A percentile compares a stretch with the other conserved stretches of the same genome.
These are phyloP conservation scores for Platycnemis pennipes DNA, from an alignment of 2,888 invertebrate genomes.

Conservation along the genomic window DNA sequence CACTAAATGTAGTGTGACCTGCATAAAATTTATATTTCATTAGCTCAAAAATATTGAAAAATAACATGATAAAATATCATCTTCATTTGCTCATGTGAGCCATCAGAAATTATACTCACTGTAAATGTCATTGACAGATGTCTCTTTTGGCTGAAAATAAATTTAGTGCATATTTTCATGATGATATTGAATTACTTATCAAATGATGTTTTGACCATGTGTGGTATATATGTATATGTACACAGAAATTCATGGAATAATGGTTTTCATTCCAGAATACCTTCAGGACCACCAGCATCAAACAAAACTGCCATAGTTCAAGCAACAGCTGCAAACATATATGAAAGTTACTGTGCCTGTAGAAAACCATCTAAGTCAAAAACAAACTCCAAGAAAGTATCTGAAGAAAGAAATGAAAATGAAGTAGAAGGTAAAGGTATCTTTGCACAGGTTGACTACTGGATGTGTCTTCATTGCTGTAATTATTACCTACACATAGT, in stretches of 20 bases:
- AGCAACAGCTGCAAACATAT: neutral
- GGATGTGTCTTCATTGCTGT: neutral
- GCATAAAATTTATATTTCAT: no score
- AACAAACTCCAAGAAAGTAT: conserved; percentile 37
- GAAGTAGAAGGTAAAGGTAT: conserved; percentile 53
- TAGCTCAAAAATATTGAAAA: no score
- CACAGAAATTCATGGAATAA: no score
- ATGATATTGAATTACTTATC: no score
- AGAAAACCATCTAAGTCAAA: conserved; percentile 50
- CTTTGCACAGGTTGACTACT: neutral
- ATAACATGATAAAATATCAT: no score
- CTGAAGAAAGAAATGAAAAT: conserved; percentile 43
- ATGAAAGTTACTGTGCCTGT: conserved; percentile 51
- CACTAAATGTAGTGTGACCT: no score
- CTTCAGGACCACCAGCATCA: neutral
- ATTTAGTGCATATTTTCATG: no score
- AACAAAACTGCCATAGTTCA: conserved; percentile 20
- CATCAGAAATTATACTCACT: no score
- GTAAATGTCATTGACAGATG: no score
- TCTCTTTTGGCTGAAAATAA: neutral
- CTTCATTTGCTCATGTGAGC: no score
- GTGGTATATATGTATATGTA: neutral
- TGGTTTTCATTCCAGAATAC: neutral
- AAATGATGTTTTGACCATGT: neutral
- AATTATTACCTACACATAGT: neutral